Percentiles rank a stretch among this genome's conserved stretches.
phyloP scores from a whole-genome alignment of 2,888 invertebrate species.

The Pterostichus niger region DNA sequence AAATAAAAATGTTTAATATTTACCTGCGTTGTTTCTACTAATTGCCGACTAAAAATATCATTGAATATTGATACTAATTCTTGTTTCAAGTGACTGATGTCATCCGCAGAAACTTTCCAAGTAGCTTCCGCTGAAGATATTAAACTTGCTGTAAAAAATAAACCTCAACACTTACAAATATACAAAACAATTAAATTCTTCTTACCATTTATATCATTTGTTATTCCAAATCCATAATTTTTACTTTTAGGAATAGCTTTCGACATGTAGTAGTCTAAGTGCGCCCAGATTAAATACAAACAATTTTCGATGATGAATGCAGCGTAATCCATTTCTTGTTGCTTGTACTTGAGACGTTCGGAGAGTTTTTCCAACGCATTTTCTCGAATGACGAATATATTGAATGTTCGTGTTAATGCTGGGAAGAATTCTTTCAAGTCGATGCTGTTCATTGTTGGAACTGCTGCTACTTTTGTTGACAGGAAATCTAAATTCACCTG shows the following conservation, averaged over 20 bases:
- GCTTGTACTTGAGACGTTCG: constrained; percentile 80
- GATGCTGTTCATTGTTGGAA: constrained; percentile 79
- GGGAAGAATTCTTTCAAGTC: constrained; percentile 80
- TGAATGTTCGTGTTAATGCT: constrained; percentile 71
- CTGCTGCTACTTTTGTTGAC: constrained; percentile 77
- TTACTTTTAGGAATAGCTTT: constrained; percentile 79
- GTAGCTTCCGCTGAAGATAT: constrained; percentile 77
- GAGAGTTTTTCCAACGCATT: constrained; percentile 77
- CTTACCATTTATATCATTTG: constrained; percentile 72
- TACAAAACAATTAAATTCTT: constrained; percentile 40
- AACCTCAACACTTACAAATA: constrained; percentile 28
- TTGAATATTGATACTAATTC: constrained; percentile 87
- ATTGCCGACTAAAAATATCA: constrained; percentile 87
- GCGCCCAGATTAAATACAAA: constrained; percentile 88
- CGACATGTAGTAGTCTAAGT: constrained; percentile 85
- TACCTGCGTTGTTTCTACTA: constrained; percentile 84
- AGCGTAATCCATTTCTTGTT: constrained; percentile 81
- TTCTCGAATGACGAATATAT: constrained; percentile 73
- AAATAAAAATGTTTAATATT: neutral
- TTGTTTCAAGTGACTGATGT: constrained; percentile 84
- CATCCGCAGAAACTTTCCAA: constrained; percentile 81
- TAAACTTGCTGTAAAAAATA: constrained; percentile 74
- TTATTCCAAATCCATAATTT: constrained; percentile 71
- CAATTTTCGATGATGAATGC: constrained; percentile 85
- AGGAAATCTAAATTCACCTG: constrained; percentile 77